Base-by-base conservation (phyloP, 1,140 invertebrate species). In the Zophobas atratus region DNA sequence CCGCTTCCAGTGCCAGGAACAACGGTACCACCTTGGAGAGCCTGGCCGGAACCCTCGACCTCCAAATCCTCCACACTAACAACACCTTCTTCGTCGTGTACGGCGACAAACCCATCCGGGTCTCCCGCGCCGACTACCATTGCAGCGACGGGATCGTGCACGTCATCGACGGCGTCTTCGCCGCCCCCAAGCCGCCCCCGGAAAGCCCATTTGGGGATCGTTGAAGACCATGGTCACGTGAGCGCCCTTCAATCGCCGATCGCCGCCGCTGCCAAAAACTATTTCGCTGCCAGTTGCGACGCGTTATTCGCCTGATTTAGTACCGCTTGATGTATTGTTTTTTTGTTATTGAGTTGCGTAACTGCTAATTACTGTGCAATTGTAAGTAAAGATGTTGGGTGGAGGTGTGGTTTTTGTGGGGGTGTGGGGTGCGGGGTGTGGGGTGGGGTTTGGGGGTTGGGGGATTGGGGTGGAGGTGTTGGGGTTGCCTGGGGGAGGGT, bases 141-240 rank as follows among this genome's bases (percentile, higher is more conserved):
- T 83, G 82, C 46, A 81, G 56, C 1, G 78, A 83, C 49, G 82
- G 82, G 5, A 60, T 83, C 53, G 70, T 83, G 3, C 82, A 83
- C 70, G 39, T 83, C n/a, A 71, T 83, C 1, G 60, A 67, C 20
- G 60, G 33, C 20, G 60, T 67, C 20, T 67, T 67, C 3, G 60
- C 60, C 33, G 33, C 39, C 5, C 39, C 60, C 1, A 43, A 43
- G 43, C 60, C 56, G 6, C 1, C n/a, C 55, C 55, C 35, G 38
- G n/a, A 8, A 2, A 53, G 2, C 2, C 56, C 56, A 36, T 60
- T 43, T 67, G 60, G 60, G 6, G 20, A n/a, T 32, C 8, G 20
- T 43, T 71, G 67, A 35, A 71, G 67, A n/a, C 51, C 34, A 6
- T 32, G 73, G 46, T 75, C 34, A 36, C 20, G 55, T 60, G 41